Evolutionary conservation across 2,113 vertebrate genomes (phyloP).

Genomic region (Corythaixoides concolor): DNA sequence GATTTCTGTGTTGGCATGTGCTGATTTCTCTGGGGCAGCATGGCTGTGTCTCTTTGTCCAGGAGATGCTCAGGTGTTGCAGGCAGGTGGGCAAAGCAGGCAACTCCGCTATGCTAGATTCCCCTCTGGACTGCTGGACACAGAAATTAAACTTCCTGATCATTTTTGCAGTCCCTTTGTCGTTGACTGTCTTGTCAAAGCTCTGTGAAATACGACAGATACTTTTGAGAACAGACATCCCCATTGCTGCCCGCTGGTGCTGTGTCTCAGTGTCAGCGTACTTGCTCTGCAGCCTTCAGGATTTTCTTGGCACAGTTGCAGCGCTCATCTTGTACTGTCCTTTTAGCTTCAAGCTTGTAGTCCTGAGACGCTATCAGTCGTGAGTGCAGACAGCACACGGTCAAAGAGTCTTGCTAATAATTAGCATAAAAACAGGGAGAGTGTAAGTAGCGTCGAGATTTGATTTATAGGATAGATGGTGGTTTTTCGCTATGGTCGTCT

Average conservation of each 20-base stretch:
- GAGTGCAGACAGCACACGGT: slow-evolving; percentile 8
- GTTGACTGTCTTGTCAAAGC: not conserved
- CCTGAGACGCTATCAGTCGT: slow-evolving; percentile 1
- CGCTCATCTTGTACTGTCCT: not conserved
- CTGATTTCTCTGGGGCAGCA: not conserved
- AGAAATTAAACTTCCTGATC: not conserved
- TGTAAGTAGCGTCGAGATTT: not conserved
- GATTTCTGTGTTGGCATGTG: not conserved
- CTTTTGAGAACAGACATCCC: too few species aligned
- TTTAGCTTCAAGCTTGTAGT: slow-evolving; percentile 17
- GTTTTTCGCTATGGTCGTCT: not conserved
- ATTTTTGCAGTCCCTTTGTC: not conserved
- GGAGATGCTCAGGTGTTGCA: not conserved
- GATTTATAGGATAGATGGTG: not conserved
- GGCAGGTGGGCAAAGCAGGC: not conserved
- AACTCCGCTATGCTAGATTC: not conserved
- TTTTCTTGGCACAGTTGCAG: slow-evolving; percentile 27
- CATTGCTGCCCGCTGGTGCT: not conserved
- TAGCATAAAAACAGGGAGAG: not conserved
- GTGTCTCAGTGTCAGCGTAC: not conserved
- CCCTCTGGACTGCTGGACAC: not conserved
- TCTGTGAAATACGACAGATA: not conserved
- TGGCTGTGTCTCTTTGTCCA: not conserved
- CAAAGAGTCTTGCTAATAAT: not conserved
- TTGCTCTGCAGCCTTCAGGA: not conserved